Conservation (phyloP, 2,113 vertebrate genomes). For the Parotia lawesii region DNA sequence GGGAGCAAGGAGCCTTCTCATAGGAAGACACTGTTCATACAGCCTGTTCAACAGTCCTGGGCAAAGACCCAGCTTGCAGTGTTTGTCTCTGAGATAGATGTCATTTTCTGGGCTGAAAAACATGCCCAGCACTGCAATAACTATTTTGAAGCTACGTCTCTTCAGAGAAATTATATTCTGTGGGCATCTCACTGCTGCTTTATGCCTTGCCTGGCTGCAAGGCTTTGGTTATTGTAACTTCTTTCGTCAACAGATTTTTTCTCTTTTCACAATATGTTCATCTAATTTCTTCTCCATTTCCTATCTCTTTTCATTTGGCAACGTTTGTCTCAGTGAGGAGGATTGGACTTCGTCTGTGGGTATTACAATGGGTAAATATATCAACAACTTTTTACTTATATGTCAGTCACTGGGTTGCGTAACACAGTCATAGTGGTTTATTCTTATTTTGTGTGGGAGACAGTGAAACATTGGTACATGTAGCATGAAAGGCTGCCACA, state of each 20-base stretch:
- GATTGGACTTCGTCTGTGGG: neutral
- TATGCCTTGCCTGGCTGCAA: neutral
- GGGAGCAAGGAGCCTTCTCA: neutral
- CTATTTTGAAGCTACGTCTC: neutral
- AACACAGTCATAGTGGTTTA: neutral
- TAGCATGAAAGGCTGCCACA: neutral
- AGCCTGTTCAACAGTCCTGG: neutral
- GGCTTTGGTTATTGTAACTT: neutral
- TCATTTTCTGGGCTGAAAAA: constrained; percentile 23
- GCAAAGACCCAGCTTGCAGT: neutral
- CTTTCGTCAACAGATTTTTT: neutral
- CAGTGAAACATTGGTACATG: neutral
- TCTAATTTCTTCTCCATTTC: neutral
- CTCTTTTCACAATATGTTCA: neutral
- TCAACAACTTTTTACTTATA: neutral
- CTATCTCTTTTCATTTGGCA: neutral
- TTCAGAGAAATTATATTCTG: neutral
- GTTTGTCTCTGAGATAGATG: neutral
- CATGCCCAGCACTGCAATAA: neutral
- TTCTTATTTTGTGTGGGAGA: constrained; percentile 19
- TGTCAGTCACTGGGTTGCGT: neutral
- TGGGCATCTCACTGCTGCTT: neutral
- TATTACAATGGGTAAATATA: neutral
- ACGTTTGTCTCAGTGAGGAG: neutral
- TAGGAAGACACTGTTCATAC: neutral